These are phyloP conservation scores for Phaetusa simplex DNA, from an alignment of 2,113 vertebrate species.

Conservation along the genomic window DNA sequence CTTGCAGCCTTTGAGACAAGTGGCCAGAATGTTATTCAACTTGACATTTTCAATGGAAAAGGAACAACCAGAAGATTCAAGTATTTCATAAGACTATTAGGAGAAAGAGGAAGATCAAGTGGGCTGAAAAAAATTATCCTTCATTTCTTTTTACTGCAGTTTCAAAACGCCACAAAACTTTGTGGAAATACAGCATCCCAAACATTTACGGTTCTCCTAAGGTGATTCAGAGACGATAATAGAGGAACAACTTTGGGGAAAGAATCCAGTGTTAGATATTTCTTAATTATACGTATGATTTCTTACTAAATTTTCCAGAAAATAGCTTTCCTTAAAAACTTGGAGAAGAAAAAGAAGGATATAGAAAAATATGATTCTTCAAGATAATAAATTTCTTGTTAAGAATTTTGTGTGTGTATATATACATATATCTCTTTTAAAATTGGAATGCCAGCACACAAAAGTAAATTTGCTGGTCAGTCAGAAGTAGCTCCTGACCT, in stretches of 20 bases:
- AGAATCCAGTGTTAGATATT: neutral
- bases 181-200: neutral
- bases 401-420: neutral
- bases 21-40: neutral
- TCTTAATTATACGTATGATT: neutral
- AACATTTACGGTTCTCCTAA: neutral
- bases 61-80: neutral
- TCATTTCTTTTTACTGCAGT: neutral
- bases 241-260: neutral
- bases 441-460: neutral
- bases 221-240: neutral
- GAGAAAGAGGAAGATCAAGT: neutral
- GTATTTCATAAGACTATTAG: neutral
- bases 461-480: neutral
- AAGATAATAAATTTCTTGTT: neutral
- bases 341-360: neutral
- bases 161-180: neutral
- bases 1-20: neutral
- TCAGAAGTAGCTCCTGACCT: neutral
- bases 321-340: neutral
- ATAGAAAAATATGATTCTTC: neutral
- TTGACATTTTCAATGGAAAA: neutral
- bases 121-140: neutral
- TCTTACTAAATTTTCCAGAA: neutral
- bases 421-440: neutral